These are phyloP conservation scores for Bradypodion ventrale DNA, from an alignment of 2,797 vertebrate genomes.

Conservation along the genomic window DNA sequence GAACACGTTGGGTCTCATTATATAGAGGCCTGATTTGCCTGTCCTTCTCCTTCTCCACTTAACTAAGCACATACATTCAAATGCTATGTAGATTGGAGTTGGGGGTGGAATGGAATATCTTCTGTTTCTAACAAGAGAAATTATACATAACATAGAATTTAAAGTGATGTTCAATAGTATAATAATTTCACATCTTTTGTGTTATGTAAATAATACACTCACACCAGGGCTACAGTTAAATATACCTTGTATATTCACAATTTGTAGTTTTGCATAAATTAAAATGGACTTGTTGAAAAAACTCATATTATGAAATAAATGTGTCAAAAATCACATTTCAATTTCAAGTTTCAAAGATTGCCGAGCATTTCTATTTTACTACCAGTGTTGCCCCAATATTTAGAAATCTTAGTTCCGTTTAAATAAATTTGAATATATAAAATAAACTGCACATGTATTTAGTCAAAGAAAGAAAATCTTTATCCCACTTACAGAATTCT, in stretches of 20 bases:
- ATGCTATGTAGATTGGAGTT: conserved; percentile 22
- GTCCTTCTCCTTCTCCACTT: conserved; percentile 37
- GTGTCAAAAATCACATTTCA: not conserved
- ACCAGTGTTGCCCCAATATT: not conserved
- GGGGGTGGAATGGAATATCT: not conserved
- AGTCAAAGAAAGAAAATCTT: not conserved
- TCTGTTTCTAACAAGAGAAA: not conserved
- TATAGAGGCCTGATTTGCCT: conserved; percentile 1
- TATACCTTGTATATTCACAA: not conserved
- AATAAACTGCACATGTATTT: not conserved
- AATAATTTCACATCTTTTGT: not conserved
- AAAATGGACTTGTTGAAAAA: not conserved
- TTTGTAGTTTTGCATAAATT: not conserved
- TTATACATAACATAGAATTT: conserved; percentile 1
- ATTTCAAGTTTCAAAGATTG: not conserved
- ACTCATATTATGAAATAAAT: not conserved
- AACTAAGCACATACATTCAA: conserved; percentile 34
- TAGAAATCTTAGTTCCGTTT: not conserved
- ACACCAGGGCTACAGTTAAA: not conserved
- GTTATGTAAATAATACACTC: not conserved
- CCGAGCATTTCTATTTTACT: not conserved
- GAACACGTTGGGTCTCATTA: conserved; percentile 7
- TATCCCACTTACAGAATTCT: not conserved
- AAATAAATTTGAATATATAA: not conserved
- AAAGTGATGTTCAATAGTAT: not conserved